Evolutionary conservation across 2,888 invertebrate genomes (phyloP).

Genomic region (Agonum fuliginosum): DNA sequence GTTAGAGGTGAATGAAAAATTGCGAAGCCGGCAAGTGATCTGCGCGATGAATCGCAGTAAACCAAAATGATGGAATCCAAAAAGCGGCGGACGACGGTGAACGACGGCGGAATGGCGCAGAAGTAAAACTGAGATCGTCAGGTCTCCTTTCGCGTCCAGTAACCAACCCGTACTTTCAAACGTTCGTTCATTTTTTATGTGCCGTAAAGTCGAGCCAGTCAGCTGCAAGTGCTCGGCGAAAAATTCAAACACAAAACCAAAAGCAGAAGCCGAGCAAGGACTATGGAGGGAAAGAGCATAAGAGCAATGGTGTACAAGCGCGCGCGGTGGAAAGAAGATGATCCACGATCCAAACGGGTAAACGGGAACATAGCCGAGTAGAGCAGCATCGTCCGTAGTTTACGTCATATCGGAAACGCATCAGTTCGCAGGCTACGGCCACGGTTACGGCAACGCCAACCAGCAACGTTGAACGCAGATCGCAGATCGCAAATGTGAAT

Average conservation of each 20-base stretch:
- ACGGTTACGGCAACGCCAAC: background rate
- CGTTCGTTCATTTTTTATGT: constrained; percentile 54
- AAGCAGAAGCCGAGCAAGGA: constrained; percentile 23
- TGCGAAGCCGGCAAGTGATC: constrained; percentile 40
- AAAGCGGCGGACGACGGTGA: constrained; percentile 11
- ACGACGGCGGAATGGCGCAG: constrained; percentile 15
- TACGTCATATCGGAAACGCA: constrained; percentile 65
- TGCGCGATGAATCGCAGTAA: constrained; percentile 39
- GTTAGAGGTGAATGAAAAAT: constrained; percentile 32
- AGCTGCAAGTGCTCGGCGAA: constrained; percentile 50
- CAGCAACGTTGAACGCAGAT: background rate
- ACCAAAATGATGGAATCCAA: constrained; percentile 46
- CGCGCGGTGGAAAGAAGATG: constrained; percentile 34
- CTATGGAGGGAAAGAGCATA: background rate
- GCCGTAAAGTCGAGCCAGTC: constrained; percentile 50
- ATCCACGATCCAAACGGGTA: constrained; percentile 32
- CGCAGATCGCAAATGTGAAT: constrained; percentile 62
- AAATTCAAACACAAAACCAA: constrained; percentile 52
- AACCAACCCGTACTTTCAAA: constrained; percentile 39
- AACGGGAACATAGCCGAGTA: too few relatives aligned
- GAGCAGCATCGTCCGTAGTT: constrained; percentile 27
- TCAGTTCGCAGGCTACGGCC: constrained; percentile 57
- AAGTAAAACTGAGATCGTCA: constrained; percentile 21
- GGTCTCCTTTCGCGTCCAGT: constrained; percentile 25
- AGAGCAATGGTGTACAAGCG: background rate